Base-by-base conservation (phyloP, 1,140 invertebrate species). In the Eupristina koningsbergeri region DNA sequence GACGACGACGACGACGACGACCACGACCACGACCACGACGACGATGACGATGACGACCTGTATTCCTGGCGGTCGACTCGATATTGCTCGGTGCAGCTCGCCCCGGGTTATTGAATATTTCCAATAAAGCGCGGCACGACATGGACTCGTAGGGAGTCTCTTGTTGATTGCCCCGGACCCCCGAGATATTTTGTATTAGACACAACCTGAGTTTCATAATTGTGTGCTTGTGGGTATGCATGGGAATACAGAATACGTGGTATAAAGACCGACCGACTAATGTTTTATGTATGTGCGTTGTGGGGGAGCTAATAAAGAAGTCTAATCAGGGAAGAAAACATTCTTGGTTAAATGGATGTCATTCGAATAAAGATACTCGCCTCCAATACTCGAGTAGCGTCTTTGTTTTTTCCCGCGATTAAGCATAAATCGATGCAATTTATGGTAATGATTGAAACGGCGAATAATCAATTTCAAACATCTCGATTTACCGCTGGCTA, bases 71-170 rank as follows among this genome's bases (percentile, higher is more conserved):
- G 67, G 36, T 15, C 47, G 50, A 13, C 64, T 85, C 73, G 71
- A 80, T 84, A 83, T 82, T 84, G 67, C 78, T 84, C 73, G 61
- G 58, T 83, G 78, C 79, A 77, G 39, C n/a, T 58, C 53, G 53
- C 82, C 11, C 29, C 36, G 80, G 19, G 69, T 84, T 80, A 84
- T 84, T 80, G 83, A 84, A 84, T 84, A 84, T 84, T 84, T 84
- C 77, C 83, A 84, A 84, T 84, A 84, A 84, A 80, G 39, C 58
- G 36, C 17, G 73, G 45, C 53, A 63, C 80, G 41, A 31, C 50
- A 45, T 7, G 17, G 71, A 74, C 45, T 80, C 78, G 29, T 17
- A 71, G 45, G 64, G 63, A 45, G 61, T 45, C 58, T 71, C 81
- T 22, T 29, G 67, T 69, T 74, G 80, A 84, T 84, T 84, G 78